phyloP scores from a whole-genome alignment of 2,113 vertebrate genomes.

The Apodemus sylvaticus region DNA sequence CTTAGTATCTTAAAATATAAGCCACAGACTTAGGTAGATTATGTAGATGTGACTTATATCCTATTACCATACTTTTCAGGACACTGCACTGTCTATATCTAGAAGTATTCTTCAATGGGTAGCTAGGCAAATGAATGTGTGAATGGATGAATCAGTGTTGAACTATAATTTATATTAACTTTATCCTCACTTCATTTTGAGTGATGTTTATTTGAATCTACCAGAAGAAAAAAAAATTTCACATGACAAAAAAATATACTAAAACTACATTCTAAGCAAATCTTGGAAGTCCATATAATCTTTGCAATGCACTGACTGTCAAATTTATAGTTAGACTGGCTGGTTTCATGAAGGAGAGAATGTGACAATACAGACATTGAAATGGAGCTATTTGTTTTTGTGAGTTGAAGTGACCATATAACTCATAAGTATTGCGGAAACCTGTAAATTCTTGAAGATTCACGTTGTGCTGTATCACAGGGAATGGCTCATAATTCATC shows the following conservation, averaged over 20 bases:
- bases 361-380: slow-evolving; percentile 51
- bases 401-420: slow-evolving; percentile 66
- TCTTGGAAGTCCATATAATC: neutral
- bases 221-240: neutral
- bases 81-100: neutral
- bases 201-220: neutral
- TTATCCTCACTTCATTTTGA: neutral
- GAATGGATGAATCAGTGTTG: neutral
- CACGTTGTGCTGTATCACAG: slow-evolving; percentile 40
- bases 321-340: slow-evolving; percentile 60
- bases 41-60: neutral
- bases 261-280: slow-evolving; percentile 44
- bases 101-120: neutral
- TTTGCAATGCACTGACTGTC: slow-evolving; percentile 67
- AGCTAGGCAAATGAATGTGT: neutral
- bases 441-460: slow-evolving; percentile 53
- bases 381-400: slow-evolving; percentile 65
- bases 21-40: neutral
- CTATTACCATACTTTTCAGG: neutral
- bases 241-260: neutral
- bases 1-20: neutral
- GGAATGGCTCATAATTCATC: slow-evolving; percentile 77
- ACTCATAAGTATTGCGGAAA: slow-evolving; percentile 40
- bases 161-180: neutral
- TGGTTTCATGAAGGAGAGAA: slow-evolving; percentile 38